Evolutionary conservation across 2,888 invertebrate genomes (phyloP).

Genomic region (Drosophila birchii): DNA sequence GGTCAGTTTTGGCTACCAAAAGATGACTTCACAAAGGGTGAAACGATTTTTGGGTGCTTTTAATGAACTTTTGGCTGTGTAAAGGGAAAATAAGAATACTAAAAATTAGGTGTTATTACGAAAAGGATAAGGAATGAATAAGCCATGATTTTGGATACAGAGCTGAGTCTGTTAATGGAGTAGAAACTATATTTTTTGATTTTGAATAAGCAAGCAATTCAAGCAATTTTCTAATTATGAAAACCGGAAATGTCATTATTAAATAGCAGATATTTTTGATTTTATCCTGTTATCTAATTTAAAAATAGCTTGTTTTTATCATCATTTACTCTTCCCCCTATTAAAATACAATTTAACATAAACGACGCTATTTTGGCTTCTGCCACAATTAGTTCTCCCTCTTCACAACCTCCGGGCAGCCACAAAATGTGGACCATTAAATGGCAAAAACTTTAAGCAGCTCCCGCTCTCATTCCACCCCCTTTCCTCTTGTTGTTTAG

Average conservation of each 20-base stretch:
- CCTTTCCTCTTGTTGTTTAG: background rate
- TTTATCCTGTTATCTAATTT: background rate
- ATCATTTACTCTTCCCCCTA: background rate
- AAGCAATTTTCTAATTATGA: background rate
- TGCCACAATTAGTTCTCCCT: slow-evolving; percentile 35
- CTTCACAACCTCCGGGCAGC: background rate
- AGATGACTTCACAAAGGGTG: slow-evolving; percentile 36
- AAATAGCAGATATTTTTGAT: background rate
- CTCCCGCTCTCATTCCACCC: slow-evolving; percentile 11
- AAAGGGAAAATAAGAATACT: background rate
- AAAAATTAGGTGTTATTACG: background rate
- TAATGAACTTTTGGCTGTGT: slow-evolving; percentile 20
- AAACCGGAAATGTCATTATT: too few species aligned
- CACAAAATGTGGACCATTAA: slow-evolving; percentile 67
- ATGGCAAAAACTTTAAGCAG: slow-evolving; percentile 71
- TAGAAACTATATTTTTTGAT: background rate
- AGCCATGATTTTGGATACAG: background rate
- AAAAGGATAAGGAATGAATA: background rate
- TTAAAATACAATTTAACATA: slow-evolving; percentile 19
- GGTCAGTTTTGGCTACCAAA: slow-evolving; percentile 26
- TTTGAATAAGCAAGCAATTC: background rate
- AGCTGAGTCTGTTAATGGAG: background rate
- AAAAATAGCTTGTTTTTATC: background rate
- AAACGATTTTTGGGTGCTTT: slow-evolving; percentile 8
- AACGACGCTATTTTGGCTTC: slow-evolving; percentile 15